These are phyloP conservation scores for Mionectes macconnelli DNA, from an alignment of 2,113 vertebrate species.

Conservation along the genomic window DNA sequence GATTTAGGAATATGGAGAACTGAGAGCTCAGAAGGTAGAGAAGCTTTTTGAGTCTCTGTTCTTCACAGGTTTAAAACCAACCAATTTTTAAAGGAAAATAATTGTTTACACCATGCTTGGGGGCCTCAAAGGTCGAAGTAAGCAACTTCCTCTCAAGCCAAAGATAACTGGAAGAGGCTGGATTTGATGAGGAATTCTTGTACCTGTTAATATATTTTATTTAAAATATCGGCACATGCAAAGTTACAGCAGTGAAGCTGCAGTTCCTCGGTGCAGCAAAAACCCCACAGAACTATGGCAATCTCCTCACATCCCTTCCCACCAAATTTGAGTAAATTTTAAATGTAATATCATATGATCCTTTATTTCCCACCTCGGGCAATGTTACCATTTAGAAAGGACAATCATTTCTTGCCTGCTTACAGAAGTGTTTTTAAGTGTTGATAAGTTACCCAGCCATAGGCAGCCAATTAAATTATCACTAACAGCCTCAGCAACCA, in stretches of 20 bases:
- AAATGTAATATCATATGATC: not conserved
- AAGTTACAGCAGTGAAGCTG: not conserved
- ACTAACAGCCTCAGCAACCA: not conserved
- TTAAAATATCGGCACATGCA: not conserved
- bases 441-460: constrained; percentile 3
- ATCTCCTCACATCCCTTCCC: not conserved
- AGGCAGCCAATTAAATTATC: constrained; percentile 13
- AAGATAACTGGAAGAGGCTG: constrained; percentile 44
- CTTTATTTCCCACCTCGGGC: not conserved
- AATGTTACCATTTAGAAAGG: not conserved
- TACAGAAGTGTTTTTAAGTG: constrained; percentile 15
- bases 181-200: constrained; percentile 26
- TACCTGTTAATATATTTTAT: constrained; percentile 20
- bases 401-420: constrained; percentile 28
- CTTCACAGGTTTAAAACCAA: not conserved
- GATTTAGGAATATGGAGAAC: not conserved
- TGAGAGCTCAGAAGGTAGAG: not conserved
- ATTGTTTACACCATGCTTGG: not conserved
- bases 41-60: not conserved
- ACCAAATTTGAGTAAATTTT: not conserved
- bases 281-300: not conserved
- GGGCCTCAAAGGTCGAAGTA: not conserved
- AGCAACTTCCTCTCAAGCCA: not conserved
- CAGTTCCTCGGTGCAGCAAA: not conserved
- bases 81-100: not conserved